Percentiles rank a stretch among this genome's conserved stretches.
Conservation (phyloP, 2,888 invertebrate genomes). For the Lithosia quadra region DNA sequence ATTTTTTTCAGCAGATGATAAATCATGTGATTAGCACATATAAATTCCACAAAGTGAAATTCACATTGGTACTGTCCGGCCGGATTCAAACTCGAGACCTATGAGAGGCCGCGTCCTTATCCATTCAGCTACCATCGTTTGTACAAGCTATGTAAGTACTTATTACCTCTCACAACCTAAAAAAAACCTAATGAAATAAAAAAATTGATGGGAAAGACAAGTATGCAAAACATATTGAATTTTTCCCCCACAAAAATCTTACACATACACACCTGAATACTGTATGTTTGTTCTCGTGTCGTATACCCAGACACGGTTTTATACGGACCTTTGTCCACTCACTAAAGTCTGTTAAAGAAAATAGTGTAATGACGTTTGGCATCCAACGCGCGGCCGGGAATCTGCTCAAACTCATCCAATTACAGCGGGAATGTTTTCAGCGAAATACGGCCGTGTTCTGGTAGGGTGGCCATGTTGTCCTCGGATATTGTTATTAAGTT, state of each 20-base stretch:
- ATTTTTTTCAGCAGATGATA: too few relatives aligned
- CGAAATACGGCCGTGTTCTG: slow-evolving; percentile 25
- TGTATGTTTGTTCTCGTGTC: neutral
- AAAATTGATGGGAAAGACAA: neutral
- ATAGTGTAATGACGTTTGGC: slow-evolving; percentile 42
- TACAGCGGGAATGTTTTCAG: slow-evolving; percentile 47
- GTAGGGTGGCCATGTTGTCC: slow-evolving; percentile 18
- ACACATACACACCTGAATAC: neutral
- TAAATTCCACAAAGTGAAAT: too few relatives aligned
- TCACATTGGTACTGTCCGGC: too few relatives aligned
- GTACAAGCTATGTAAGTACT: too few relatives aligned
- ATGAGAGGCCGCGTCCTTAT: too few relatives aligned
- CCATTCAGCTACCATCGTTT: too few relatives aligned
- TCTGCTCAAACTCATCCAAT: slow-evolving; percentile 45
- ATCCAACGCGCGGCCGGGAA: slow-evolving; percentile 24
- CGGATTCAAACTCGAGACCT: too few relatives aligned
- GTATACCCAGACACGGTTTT: neutral
- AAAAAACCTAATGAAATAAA: neutral
- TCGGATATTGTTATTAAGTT: slow-evolving; percentile 11
- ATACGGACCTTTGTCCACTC: slow-evolving; percentile 10
- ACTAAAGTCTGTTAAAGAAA: slow-evolving; percentile 27
- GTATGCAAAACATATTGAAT: neutral
- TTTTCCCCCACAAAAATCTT: neutral
- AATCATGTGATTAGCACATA: too few relatives aligned
- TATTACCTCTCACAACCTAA: neutral